Evolutionary conservation across 2,797 vertebrate genomes (phyloP), one percentile per base, ranked within the genome.

Genomic region (Liparis tanakae): DNA sequence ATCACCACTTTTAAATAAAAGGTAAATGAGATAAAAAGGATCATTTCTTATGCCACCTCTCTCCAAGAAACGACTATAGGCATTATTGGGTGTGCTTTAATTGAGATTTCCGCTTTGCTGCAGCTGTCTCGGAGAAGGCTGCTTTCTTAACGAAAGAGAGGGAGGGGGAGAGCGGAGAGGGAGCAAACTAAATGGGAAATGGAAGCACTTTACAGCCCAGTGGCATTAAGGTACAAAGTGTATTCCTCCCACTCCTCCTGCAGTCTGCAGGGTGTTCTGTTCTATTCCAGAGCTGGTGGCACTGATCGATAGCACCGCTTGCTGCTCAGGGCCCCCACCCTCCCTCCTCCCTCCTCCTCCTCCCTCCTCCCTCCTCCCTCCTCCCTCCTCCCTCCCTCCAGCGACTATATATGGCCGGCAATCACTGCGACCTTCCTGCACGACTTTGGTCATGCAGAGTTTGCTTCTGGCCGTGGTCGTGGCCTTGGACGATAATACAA

Each of bases 61-160:
- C 90, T 90, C 78, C 80, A 88, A 88, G 88, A 92, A 93, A 93
- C 74, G 85, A 92, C 91, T 93, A 91, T 91, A 90, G 91, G 93
- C 91, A 92, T 94, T 93, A 94, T 93, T 93, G 88, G 88, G 77
- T 76, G 75, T 86, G 82, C 88, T 93, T 92, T 94, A 94, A 95
- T 94, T 93, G 92, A 94, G 93, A 93, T 94, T 95, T 94, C 91
- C 88, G 89, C 93, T 93, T 94, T 94, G 87, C 91, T 92, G 93
- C 90, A 93, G 90, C 87, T 90, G 88, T 89, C 83, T 83, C 53
- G 54, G 86, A 88, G 87, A 85, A 85, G 81, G 80, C 82, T 86
- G 84, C 87, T 80, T 83, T 87, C 85, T 89, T 82, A 72, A 89
- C 76, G 71, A 78, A 79, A 73, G 61, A 65, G 79, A 76, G 77